These are phyloP conservation scores for Metaphire vulgaris DNA, from an alignment of 1,140 invertebrate genomes.

Conservation along the genomic window DNA sequence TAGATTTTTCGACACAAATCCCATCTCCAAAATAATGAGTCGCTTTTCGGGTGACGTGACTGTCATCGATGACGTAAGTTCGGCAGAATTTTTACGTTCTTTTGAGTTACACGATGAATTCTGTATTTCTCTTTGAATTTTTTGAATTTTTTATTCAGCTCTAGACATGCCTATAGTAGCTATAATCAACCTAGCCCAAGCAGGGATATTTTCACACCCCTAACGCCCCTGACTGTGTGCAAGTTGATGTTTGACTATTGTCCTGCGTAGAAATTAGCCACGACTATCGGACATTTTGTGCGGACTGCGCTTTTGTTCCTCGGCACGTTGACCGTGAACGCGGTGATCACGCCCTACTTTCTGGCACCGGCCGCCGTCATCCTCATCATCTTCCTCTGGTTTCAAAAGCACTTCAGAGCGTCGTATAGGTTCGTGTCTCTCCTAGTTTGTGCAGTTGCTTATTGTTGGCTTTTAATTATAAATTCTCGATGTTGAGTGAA, in stretches of 20 bases:
- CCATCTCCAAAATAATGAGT: constrained; percentile 19
- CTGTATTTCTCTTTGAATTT: too few species aligned
- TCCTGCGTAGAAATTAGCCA: constrained; percentile 70
- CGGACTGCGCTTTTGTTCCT: constrained; percentile 66
- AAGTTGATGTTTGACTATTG: too few species aligned
- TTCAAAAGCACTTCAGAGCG: constrained; percentile 66
- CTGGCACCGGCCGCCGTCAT: constrained; percentile 62
- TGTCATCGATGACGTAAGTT: constrained; percentile 19
- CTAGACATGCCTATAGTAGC: too few species aligned
- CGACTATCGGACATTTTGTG: constrained; percentile 64
- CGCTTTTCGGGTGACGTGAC: constrained; percentile 13
- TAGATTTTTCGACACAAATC: constrained; percentile 22
- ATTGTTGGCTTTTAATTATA: too few species aligned
- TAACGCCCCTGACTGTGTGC: too few species aligned
- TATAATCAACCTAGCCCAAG: too few species aligned
- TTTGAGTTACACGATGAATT: too few species aligned
- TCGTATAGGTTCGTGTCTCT: constrained; percentile 59
- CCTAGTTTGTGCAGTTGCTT: neutral
- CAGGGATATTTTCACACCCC: too few species aligned
- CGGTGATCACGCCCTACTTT: constrained; percentile 65
- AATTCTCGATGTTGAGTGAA: too few species aligned
- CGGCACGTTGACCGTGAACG: constrained; percentile 67
- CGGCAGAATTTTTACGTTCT: too few species aligned
- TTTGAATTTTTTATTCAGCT: too few species aligned
- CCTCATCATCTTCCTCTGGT: constrained; percentile 60